Evolutionary conservation across 1,140 invertebrate species (phyloP), one percentile per base, ranked within the genome.

Genomic region (Lepidotrigona ventralis): DNA sequence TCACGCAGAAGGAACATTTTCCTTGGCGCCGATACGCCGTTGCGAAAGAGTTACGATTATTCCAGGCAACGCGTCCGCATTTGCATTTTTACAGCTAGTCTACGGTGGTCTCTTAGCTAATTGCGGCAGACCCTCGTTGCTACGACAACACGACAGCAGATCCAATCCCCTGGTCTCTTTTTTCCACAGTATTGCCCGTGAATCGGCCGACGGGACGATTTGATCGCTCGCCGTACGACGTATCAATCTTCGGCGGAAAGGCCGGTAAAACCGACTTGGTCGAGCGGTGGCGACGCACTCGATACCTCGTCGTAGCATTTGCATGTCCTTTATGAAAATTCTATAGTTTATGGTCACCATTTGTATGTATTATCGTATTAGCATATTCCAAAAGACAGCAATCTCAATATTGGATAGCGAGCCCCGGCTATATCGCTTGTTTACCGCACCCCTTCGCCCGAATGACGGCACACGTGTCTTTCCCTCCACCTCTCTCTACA

Each of bases 321-420:
- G 93, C 93, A 94, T 94, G 91, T 93, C 90, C 90, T 93, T 94
- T 94, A 94, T 94, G 93, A 94, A 94, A 94, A 94, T 94, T 94
- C 93, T 94, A 94, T 94, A 94, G 93, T 94, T 94, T 94, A 94
- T 94, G 92, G 92, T 89, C 89, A 90, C 39, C 93, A 94, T 94
- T 94, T 90, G 93, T 94, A 94, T 94, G 93, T 94, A 94, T 94
- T 94, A 94, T 93, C 91, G 86, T 91, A 94, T 94, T 94, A 94
- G 93, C 93, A 94, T 94, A 94, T 94, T 93, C 92, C 89, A 91
- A 93, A 92, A 93, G 91, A 92, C 93, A 91, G 93, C 94, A 94
- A 94, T 94, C 93, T 94, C 93, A 93, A 94, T 94, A 94, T 94
- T 94, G 93, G 93, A 93, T 93, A 93, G 89, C 86, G 81, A 56